Evolutionary conservation across 2,113 vertebrate genomes (phyloP).

Genomic region (Erythrolamprus reginae): DNA sequence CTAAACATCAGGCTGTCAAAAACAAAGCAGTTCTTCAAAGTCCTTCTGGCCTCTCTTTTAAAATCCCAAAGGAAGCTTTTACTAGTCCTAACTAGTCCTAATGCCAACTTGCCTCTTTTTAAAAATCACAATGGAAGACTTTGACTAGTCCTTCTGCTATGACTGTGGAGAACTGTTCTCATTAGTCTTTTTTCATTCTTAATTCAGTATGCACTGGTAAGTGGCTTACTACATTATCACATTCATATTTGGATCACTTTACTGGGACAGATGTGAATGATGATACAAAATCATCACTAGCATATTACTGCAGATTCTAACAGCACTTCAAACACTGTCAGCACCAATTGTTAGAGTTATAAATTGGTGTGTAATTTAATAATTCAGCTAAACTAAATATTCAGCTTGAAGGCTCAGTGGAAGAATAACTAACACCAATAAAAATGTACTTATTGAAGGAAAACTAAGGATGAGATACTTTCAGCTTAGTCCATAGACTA

Average conservation of each 20-base stretch:
- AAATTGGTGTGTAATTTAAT: slow-evolving; percentile 6
- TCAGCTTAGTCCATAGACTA: neutral
- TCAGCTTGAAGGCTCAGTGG: neutral
- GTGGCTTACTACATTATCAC: neutral
- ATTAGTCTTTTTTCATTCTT: neutral
- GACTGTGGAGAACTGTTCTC: neutral
- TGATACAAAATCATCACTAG: slow-evolving; percentile 16
- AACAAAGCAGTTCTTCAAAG: neutral
- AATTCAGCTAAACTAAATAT: neutral
- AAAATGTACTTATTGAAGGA: neutral
- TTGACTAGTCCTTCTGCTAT: neutral
- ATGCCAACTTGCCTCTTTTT: neutral
- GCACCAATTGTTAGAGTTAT: neutral
- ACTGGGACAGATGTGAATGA: neutral
- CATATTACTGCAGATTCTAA: neutral
- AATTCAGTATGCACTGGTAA: neutral
- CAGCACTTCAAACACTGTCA: neutral
- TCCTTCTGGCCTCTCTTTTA: neutral
- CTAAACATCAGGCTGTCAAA: neutral
- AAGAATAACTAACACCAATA: neutral
- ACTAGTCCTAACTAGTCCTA: neutral
- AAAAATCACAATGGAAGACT: neutral
- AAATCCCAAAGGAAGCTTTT: neutral
- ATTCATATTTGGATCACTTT: neutral
- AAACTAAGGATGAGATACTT: neutral